Base-by-base conservation (phyloP, 2,888 invertebrate species). In the Heliconius cydno region DNA sequence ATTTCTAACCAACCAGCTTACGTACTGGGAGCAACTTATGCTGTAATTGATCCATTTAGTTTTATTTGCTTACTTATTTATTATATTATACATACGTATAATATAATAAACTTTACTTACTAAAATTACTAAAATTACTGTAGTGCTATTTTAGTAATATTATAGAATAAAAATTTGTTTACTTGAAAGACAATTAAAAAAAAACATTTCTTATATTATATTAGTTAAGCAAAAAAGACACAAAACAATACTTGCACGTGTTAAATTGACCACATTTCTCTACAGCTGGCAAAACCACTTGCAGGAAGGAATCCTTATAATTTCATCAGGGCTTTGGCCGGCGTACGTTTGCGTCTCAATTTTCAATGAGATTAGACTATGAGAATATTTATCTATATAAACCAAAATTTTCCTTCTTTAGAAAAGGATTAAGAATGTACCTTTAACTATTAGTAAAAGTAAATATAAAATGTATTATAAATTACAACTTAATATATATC, bases 1-100 rank as follows among this genome's bases (percentile, higher is more conserved):
- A 22, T 74, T 34, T 78, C 74, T 60, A 60, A 60, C 60, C 60
- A 74, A 78, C 78, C 67, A 22, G 68, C 68, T 74, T 66, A 60
- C 15, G 57, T 78, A 34, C 41, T 67, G 52, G n/a, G 30, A 28
- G 15, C 38, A 41, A 67, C 22, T 76, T 38, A 68, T 78, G 60
- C 74, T 74, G 74, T 41, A 68, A 60, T 60, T n/a, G 57, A 63
- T 74, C n/a, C 7, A 34, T 38, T 67, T 67, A 74, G 25, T 66
- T 66, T 52, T 73, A 57, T 30, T 19, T 57, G 30, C 15, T n/a
- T 6, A 34, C n/a, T 57, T 34, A 19, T 19, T 52, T 52, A 19
- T 19, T 30, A 52, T 19, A 46, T 46, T 19, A 46, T 19, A 15
- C 0, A 0, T 52, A 19, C n/a, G n/a, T n/a, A n/a, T n/a, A n/a